Evolutionary conservation across 1,140 invertebrate genomes (phyloP), one percentile per base, ranked within the genome.

Genomic region (Elymnias hypermnestra): DNA sequence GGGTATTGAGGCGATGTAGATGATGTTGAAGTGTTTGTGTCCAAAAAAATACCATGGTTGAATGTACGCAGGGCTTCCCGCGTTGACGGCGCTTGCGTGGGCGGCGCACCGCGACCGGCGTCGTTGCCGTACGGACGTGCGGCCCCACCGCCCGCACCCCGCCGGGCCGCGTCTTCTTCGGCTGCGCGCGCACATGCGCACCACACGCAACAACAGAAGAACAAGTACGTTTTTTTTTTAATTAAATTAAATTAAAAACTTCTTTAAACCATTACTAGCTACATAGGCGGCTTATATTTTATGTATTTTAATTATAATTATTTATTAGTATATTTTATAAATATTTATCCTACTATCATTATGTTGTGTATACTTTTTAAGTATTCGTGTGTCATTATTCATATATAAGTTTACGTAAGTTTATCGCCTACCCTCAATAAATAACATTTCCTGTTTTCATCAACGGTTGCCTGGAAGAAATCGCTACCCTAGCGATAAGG

Each of bases 121-220:
- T 91, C 90, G 44, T 70, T 92, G 56, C 91, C 91, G 3, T 91
- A 92, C 63, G 90, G 90, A 26, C 83, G 89, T 36, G 68, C 74
- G 3, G 66, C 86, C 7, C 71, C 83, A 5, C 85, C 88, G 3
- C 86, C 88, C 22, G 69, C 89, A 2, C 88, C 88, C 1, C 86
- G 91, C 53, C 81, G 91, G 52, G 91, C 91, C 8, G 90, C 89
- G 6, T 91, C 90, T 9, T 90, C 90, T 17, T 91, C 90, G 22
- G 75, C 89, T 26, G 82, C 88, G 8, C 71, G 88, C 40, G 45
- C 86, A 66, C 29, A 82, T 68, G 33, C 75, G 13, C 12, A 31
- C 31, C 10, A 38, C 59, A 19, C 81, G 44, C 77, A 84, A 44
- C 89, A 87, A 79, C 59, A 65, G 33, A 76, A 73, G 42, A 64